Evolutionary conservation across 2,888 invertebrate species (phyloP).

Genomic region (Chloromyia formosa): DNA sequence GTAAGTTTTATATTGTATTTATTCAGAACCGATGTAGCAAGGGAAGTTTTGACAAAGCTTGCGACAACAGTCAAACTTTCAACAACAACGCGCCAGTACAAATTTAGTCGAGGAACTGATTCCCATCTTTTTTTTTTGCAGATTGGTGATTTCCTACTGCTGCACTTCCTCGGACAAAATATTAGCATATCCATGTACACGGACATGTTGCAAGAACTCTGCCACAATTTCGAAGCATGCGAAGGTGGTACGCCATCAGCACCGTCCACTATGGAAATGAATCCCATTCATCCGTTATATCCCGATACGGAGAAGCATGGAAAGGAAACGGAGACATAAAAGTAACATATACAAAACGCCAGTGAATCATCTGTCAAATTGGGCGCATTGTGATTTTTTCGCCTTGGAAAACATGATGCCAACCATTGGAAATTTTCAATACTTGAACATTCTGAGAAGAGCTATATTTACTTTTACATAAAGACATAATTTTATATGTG

Average conservation of each 20-base stretch:
- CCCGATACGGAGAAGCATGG: constrained; percentile 80
- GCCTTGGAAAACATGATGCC: background rate
- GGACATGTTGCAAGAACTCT: constrained; percentile 81
- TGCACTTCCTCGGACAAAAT: constrained; percentile 87
- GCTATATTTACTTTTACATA: background rate
- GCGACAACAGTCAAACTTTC: no score
- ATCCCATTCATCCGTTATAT: constrained; percentile 72
- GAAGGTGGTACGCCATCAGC: constrained; percentile 85
- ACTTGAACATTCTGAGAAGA: no score
- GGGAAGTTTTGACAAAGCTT: no score
- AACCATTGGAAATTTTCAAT: background rate
- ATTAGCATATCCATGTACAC: constrained; percentile 83
- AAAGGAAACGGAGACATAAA: constrained; percentile 86
- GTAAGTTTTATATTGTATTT: constrained; percentile 62
- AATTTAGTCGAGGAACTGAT: no score
- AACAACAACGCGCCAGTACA: no score
- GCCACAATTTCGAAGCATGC: constrained; percentile 65
- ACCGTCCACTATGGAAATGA: constrained; percentile 87
- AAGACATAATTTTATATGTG: background rate
- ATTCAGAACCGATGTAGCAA: no score
- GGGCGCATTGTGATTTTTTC: no score
- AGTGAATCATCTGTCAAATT: no score
- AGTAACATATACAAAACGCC: background rate
- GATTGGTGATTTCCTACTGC: constrained; percentile 87
- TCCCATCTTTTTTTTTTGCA: constrained; percentile 61